These are phyloP conservation scores for Polyommatus icarus DNA, from an alignment of 2,888 invertebrate species.

Conservation along the genomic window DNA sequence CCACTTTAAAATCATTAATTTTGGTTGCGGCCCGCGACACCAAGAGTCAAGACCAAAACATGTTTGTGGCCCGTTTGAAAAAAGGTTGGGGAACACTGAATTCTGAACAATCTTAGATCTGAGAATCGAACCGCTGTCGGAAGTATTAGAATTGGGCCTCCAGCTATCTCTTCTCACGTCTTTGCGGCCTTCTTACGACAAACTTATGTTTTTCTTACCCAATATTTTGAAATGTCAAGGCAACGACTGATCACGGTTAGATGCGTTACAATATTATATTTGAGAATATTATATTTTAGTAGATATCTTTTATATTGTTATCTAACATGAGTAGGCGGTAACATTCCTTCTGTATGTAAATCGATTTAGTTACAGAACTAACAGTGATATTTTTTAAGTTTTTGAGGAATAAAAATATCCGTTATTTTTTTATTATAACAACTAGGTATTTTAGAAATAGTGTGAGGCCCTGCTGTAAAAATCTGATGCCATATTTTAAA, in stretches of 20 bases:
- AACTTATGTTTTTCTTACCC: not conserved
- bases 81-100: no score
- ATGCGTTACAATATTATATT: not conserved
- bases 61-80: no score
- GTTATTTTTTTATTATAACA: not conserved
- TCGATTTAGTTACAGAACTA: no score
- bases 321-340: not conserved
- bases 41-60: no score
- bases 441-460: not conserved
- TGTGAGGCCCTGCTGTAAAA: not conserved
- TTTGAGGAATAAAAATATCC: no score
- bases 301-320: not conserved
- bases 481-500: not conserved
- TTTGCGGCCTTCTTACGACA: not conserved
- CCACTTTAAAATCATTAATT: no score
- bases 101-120: no score
- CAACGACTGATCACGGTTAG: not conserved
- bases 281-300: not conserved
- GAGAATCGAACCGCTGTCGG: not conserved
- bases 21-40: no score
- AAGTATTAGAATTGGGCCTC: not conserved
- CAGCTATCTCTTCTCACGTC: not conserved
- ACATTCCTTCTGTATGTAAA: no score
- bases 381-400: no score
- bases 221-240: conserved; percentile 3